Base-by-base conservation (phyloP, 2,888 invertebrate genomes). In the Operophtera brumata region DNA sequence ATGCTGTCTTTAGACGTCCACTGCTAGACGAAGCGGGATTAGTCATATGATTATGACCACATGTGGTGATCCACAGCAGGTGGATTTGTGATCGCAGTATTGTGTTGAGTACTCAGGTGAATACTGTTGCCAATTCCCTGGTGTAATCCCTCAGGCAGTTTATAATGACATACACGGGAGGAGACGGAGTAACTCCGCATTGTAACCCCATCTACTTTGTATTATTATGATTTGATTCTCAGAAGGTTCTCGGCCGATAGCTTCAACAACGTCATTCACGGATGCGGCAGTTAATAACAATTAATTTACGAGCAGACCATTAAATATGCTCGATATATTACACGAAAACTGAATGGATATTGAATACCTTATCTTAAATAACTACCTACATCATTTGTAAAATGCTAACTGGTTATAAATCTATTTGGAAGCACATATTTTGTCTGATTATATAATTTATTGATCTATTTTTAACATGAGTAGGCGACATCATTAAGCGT, bases 341-440 rank as follows among this genome's bases (percentile, higher is more conserved):
- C 35, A 30, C n/a, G 12, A 37, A 28, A 20, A 12, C 40, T 14
- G 26, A 34, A 9, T 34, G 4, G 14, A 30, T 30, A 20, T 30
- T 30, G 37, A 50, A 28, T 34, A 10, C 26, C 39, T 35, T 35
- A 44, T 40, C 43, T 35, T 20, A 20, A 13, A 45, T 30, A 51
- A 28, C 20, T 37, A 42, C 30, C 39, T 45, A 45, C 13, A 42
- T 13, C 6, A 42, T 48, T 40, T 30, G 20, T 41, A 41, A 59
- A 57, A 57, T 61, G 47, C 41, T 51, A 59, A 62, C 61, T 36
- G 37, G 61, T 54, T 50, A 59, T 63, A 51, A 63, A 55, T 55
- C 54, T 48, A 48, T 35, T 51, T 49, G 13, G 45, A 26, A 47
- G 36, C 26, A n/a, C 7, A 46, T 1, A 42, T 39, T 54, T 42